Evolutionary conservation across 2,797 vertebrate species (phyloP).

Genomic region (Myotis planiceps): DNA sequence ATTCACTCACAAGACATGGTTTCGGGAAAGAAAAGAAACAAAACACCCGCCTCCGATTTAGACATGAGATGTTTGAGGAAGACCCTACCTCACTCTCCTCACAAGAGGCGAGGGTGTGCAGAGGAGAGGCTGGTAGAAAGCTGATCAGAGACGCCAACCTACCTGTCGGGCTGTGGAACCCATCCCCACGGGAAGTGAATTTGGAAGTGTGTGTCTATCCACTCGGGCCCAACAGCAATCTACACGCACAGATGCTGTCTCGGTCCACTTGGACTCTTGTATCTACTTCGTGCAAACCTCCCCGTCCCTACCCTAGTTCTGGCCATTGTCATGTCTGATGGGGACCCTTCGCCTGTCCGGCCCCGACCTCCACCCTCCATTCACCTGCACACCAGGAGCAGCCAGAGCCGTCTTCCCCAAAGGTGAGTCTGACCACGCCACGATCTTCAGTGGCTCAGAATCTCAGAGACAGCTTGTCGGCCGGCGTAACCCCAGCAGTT

Average conservation of each 20-base stretch:
- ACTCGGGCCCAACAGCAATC: neutral
- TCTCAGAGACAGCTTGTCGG: neutral
- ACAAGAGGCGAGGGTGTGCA: neutral
- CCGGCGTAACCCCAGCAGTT: neutral
- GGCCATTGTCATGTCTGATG: neutral
- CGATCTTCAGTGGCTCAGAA: neutral
- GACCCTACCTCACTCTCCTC: neutral
- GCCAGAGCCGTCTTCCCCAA: neutral
- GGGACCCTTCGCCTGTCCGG: neutral
- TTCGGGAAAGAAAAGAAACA: neutral
- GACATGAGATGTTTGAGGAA: neutral
- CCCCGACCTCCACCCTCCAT: neutral
- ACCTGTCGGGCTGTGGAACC: neutral
- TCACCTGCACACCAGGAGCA: neutral
- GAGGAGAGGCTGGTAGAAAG: neutral
- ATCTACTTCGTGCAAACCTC: neutral
- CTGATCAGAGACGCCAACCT: neutral
- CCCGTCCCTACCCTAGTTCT: neutral
- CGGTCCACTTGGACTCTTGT: neutral
- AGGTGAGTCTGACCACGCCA: rapidly evolving
- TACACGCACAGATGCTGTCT: neutral
- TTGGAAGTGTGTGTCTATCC: neutral
- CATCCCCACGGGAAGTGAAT: neutral
- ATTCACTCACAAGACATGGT: neutral
- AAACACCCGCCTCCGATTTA: neutral